Conservation (phyloP, 2,888 invertebrate species). For the Ormyrus thymus region DNA sequence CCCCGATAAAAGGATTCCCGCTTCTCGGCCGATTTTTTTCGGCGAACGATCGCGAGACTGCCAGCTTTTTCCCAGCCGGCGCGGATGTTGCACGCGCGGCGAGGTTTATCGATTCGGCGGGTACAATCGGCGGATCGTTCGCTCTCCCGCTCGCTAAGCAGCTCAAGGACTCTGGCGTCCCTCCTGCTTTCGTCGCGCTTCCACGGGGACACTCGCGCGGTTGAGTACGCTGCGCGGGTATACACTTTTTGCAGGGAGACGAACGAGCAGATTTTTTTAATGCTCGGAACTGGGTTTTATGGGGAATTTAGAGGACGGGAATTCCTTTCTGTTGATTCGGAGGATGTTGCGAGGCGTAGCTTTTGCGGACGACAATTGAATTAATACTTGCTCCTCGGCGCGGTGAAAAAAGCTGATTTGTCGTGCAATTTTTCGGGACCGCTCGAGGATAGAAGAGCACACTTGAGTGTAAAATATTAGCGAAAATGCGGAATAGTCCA, state of each 20-base stretch:
- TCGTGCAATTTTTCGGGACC: too few species aligned
- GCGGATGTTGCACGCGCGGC: not conserved
- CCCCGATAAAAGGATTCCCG: constrained; percentile 7
- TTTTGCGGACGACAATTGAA: too few species aligned
- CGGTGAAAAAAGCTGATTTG: too few species aligned
- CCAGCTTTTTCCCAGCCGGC: not conserved
- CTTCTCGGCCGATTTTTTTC: constrained; percentile 10
- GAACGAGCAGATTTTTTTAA: constrained; percentile 2
- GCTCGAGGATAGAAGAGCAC: too few species aligned
- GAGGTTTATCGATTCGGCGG: not conserved
- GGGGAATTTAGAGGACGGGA: not conserved
- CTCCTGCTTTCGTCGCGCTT: not conserved
- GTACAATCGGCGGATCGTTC: constrained; percentile 26
- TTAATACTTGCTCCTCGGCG: too few species aligned
- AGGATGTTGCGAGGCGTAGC: too few species aligned
- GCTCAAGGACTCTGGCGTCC: constrained; percentile 13
- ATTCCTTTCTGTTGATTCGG: too few species aligned
- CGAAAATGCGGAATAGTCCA: too few species aligned
- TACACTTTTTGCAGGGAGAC: constrained; percentile 7
- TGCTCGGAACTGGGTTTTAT: not conserved
- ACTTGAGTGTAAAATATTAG: too few species aligned
- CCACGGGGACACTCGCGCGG: not conserved
- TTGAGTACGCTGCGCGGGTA: not conserved
- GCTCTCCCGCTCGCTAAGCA: not conserved
- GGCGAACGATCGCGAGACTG: not conserved